A percentile compares a stretch with the other conserved stretches of the same genome.
Evolutionary conservation across 2,888 invertebrate species (phyloP).

Genomic region (Nomada fabriciana): DNA sequence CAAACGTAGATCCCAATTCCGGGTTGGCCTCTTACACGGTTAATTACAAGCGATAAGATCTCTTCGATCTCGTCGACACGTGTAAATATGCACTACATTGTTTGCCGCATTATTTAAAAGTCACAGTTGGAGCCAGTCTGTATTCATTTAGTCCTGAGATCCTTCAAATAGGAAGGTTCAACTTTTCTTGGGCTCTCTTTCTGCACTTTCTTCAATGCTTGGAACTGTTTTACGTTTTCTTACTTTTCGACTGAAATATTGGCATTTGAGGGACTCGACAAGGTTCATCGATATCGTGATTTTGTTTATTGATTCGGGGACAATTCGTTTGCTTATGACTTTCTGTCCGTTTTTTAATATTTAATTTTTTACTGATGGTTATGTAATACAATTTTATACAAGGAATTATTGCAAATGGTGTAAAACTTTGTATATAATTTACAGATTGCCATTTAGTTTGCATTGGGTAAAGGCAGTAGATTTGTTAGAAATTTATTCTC

Average conservation of each 20-base stretch:
- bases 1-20: constrained; percentile 89
- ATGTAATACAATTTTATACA: no score
- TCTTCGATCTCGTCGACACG: constrained; percentile 3
- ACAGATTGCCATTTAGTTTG: no score
- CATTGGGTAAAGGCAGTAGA: no score
- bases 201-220: neutral
- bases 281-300: neutral
- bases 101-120: neutral
- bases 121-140: constrained; percentile 31
- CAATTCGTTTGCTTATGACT: no score
- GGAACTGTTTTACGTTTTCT: neutral
- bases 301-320: no score
- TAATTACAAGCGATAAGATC: constrained; percentile 87
- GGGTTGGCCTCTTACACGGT: constrained; percentile 90
- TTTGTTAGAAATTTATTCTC: no score
- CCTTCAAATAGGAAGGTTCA: neutral
- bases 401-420: no score
- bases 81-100: constrained; percentile 26
- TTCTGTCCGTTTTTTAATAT: no score
- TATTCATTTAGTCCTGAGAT: neutral
- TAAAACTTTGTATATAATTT: no score
- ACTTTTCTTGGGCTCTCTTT: neutral
- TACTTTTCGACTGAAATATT: neutral
- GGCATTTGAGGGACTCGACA: neutral
- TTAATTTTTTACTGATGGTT: no score